Base-by-base conservation (phyloP, 2,113 vertebrate species). In the Raphicerus campestris region DNA sequence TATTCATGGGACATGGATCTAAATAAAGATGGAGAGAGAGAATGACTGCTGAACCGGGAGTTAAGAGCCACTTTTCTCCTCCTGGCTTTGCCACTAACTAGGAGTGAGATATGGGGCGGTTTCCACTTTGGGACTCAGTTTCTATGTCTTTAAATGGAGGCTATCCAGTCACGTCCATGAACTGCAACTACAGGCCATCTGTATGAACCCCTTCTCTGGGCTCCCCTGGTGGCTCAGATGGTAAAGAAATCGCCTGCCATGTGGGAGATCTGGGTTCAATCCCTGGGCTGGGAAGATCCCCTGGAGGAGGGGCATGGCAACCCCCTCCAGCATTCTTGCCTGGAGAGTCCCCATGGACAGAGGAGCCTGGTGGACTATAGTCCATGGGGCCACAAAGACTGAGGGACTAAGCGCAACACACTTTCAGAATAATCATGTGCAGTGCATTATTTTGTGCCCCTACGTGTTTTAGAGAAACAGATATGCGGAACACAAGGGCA, bases 131-230 rank as follows among this genome's bases (percentile, higher is more conserved):
- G 28, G 47, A 42, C 15, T 66, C 61, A 20, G 6, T 58, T 49
- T 56, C 55, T 80, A 53, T 16, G 39, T 26, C 19, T 80, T 90
- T 58, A 75, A 39, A 32, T 4, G 22, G 82, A 58, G 13, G 42
- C 30, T 35, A 2, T 28, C 30, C 8, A 5, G 19, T 32, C 58
- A 84, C 3, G 0, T 4, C 14, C 56, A 10, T 0, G 6, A 56
- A 17, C 5, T 49, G 24, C 20, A 53, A 15, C 8, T 0, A 7
- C 9, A 61, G 15, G 0, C 19, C 3, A 9, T 17, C 56, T 11
- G 8, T 13, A 1, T 24, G 7, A 32, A 32, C 28, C 30, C n/a
- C 7, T 35, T 87, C 51, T 82, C 84, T 70, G 70, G 39, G 70
- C 6, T 75, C 3, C 39, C 39, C 70, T 42, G 39, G 22, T 75